A percentile compares a stretch with the other conserved stretches of the same genome.
phyloP scores from a whole-genome alignment of 2,888 invertebrate genomes.

The Drepana falcataria region DNA sequence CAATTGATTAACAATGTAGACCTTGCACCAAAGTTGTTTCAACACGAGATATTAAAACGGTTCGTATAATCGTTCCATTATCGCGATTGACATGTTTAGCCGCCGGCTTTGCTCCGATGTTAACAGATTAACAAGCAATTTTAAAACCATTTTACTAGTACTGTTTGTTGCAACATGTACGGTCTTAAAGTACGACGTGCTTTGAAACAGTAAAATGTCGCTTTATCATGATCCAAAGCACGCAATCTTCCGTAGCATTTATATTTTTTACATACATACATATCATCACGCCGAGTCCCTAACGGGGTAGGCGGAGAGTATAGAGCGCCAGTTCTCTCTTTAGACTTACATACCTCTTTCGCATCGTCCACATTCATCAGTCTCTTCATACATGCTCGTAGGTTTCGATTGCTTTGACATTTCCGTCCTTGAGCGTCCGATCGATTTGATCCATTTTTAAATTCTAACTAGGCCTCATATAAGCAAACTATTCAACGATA shows the following conservation, averaged over 20 bases:
- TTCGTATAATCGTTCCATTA: slow-evolving; percentile 47
- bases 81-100: slow-evolving; percentile 41
- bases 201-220: background rate
- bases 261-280: no score
- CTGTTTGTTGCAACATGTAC: slow-evolving; percentile 8
- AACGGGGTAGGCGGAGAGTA: no score
- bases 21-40: slow-evolving; percentile 13
- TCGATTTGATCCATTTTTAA: no score
- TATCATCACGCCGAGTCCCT: no score
- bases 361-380: no score
- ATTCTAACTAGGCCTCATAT: no score
- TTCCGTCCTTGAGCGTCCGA: no score
- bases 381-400: no score
- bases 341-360: no score
- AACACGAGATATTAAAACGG: slow-evolving; percentile 29
- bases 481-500: no score
- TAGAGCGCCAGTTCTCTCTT: no score
- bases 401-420: no score
- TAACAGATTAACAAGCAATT: slow-evolving; percentile 51
- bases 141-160: slow-evolving; percentile 36
- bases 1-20: slow-evolving; percentile 18
- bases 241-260: background rate
- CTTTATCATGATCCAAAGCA: background rate
- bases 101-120: slow-evolving; percentile 40
- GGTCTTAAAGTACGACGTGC: background rate